Evolutionary conservation across 2,888 invertebrate species (phyloP).

Genomic region (Pharmacophagus antenor): DNA sequence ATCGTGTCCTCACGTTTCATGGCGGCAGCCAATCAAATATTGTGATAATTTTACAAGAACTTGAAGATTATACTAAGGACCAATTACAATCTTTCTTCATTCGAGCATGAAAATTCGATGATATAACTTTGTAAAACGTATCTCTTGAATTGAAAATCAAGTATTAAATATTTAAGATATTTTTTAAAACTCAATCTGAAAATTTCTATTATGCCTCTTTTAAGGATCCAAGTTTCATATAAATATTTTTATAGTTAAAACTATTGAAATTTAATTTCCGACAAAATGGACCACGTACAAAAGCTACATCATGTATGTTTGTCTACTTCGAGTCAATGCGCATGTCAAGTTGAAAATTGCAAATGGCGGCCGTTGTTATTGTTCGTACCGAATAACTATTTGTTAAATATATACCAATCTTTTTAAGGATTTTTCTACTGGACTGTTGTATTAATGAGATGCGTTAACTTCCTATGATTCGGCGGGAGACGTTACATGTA

Average conservation of each 20-base stretch:
- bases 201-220: not conserved
- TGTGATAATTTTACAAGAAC: constrained; percentile 55
- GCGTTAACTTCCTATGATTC: constrained; percentile 74
- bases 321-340: constrained; percentile 81
- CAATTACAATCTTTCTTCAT: constrained; percentile 62
- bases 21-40: constrained; percentile 67
- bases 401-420: constrained; percentile 85
- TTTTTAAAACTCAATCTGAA: not conserved
- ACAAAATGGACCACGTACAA: constrained; percentile 45
- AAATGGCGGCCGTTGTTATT: constrained; percentile 99
- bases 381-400: constrained; percentile 94
- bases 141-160: not conserved
- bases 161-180: constrained; percentile 10
- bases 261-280: constrained; percentile 26
- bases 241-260: not conserved
- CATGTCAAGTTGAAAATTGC: constrained; percentile 93
- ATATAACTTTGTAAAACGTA: constrained; percentile 55
- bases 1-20: constrained; percentile 68
- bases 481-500: constrained; percentile 75
- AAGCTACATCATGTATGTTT: constrained; percentile 67
- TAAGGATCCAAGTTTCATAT: not conserved
- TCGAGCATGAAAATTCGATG: constrained; percentile 62
- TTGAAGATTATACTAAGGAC: constrained; percentile 57
- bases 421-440: constrained; percentile 82
- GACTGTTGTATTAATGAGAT: constrained; percentile 77